Base-by-base conservation (phyloP, 2,113 vertebrate genomes). In the Sterrhoptilus dennistouni region DNA sequence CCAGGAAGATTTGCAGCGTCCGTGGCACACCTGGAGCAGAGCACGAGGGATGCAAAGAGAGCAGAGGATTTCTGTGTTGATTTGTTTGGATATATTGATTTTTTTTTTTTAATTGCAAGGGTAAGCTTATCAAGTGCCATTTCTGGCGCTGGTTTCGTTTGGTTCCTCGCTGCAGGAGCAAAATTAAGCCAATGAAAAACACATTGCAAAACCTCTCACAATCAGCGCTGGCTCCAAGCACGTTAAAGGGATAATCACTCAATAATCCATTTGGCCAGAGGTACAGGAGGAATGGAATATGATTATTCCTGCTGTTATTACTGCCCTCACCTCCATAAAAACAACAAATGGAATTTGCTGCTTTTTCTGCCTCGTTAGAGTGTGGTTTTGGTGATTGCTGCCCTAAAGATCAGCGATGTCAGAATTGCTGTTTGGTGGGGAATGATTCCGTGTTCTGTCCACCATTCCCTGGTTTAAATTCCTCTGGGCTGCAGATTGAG, bases 171-270 rank as follows among this genome's bases (percentile, higher is more conserved):
- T 71, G 83, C 31, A 87, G 87, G 89, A 94, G 77, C 86, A 91
- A 70, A 96, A 95, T 94, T 87, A 94, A 96, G 77, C 93, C 94
- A 78, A 75, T 97, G 94, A 90, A 96, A 93, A 93, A 63, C 95
- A 90, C 91, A 81, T 77, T 75, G 96, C 87, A 95, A 95, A 95
- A 92, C 77, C 86, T 95, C 83, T 15, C 70, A 76, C 90, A 87
- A 63, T 93, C 93, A 60, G 64, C 12, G 17, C 68, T 84, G 94
- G 80, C 93, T 95, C 94, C 60, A 12, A 95, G 89, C 94, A 89
- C 20, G 72, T 92, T 94, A 75, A 90, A 80, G 92, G 91, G 89
- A 78, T 95, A 94, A 97, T 96, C 88, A 74, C 92, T 97, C 92
- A 87, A 88, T 92, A 94, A 95, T 93, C 94, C 85, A 70, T 97